phyloP scores from a whole-genome alignment of 2,113 vertebrate species.

The Climacteris rufus region DNA sequence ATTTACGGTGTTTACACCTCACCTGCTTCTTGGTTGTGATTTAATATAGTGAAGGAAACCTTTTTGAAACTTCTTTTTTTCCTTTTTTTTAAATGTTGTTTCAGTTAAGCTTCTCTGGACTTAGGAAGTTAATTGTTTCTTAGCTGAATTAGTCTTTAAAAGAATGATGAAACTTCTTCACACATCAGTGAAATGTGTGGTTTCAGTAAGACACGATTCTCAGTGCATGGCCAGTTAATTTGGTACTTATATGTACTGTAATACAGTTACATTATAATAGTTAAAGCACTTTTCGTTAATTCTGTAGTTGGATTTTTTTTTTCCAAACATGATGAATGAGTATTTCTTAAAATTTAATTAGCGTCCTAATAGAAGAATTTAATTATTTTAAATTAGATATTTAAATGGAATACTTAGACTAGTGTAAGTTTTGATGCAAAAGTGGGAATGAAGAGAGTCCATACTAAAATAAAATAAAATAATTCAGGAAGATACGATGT shows the following conservation, averaged over 20 bases:
- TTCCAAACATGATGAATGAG: neutral
- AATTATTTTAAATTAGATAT: neutral
- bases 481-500: neutral
- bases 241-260: neutral
- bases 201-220: neutral
- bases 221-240: neutral
- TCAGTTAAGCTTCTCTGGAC: neutral
- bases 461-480: neutral
- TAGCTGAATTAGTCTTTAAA: neutral
- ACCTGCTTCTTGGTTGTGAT: neutral
- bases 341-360: neutral
- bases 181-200: neutral
- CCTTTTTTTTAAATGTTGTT: neutral
- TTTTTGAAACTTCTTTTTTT: neutral
- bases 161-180: neutral
- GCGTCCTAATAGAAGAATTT: neutral
- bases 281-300: neutral
- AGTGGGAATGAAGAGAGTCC: neutral
- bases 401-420: neutral
- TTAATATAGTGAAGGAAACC: neutral
- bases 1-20: neutral
- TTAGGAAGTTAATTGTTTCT: neutral
- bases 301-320: rapidly evolving
- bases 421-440: neutral
- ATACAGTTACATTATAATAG: neutral